Evolutionary conservation across 2,888 invertebrate genomes (phyloP).

Genomic region (Lochmaea capreae): DNA sequence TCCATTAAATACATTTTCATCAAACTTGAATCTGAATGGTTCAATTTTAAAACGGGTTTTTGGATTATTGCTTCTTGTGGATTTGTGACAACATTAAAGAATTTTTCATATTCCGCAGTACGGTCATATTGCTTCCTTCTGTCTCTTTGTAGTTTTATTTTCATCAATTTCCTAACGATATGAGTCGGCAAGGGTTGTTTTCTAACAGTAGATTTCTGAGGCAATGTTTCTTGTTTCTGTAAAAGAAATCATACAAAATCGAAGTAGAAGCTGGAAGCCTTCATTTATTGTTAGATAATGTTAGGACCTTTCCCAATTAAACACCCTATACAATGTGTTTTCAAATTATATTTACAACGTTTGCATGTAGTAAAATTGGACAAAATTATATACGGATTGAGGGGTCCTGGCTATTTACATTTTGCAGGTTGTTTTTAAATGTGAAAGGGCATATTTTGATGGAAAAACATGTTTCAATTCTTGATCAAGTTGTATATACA

Average conservation of each 20-base stretch:
- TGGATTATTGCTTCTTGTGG: constrained; percentile 12
- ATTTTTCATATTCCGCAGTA: background rate
- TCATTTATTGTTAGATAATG: no score
- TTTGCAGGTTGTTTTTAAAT: no score
- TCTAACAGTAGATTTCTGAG: background rate
- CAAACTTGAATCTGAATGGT: constrained; percentile 8
- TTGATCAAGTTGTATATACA: no score
- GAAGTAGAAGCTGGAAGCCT: no score
- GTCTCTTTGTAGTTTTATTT: constrained; percentile 2
- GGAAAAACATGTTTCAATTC: no score
- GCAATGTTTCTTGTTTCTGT: background rate
- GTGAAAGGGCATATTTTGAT: no score
- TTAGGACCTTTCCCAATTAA: background rate
- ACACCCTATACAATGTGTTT: no score
- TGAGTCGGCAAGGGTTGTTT: constrained; percentile 1
- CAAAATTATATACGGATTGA: no score
- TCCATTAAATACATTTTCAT: constrained; percentile 18
- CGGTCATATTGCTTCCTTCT: background rate
- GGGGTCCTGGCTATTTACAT: no score
- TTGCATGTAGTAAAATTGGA: no score
- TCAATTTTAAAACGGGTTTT: constrained; percentile 13
- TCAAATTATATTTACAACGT: no score
- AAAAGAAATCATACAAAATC: background rate
- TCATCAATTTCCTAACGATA: constrained; percentile 9
- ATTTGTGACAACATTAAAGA: constrained; percentile 1